Base-by-base conservation (phyloP, 2,888 invertebrate species). In the Neoascia interrupta region DNA sequence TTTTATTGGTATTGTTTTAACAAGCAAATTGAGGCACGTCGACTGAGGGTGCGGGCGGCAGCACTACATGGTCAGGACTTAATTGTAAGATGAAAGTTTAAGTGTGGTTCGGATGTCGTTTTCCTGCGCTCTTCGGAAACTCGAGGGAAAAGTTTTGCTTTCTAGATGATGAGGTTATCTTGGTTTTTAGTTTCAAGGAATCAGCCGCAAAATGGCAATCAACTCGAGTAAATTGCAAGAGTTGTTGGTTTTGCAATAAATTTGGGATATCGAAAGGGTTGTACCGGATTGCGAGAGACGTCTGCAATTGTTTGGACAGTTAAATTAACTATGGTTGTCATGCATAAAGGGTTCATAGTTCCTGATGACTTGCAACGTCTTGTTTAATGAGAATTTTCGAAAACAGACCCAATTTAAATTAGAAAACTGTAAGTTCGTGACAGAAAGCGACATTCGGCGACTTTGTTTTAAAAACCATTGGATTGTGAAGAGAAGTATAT, bases 1-100 rank as follows among this genome's bases (percentile, higher is more conserved):
- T 56, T 79, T 66, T 72, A 66, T 79, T 72, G 54, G 66, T 79
- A 72, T 72, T 79, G 72, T 79, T 79, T 60, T 79, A 79, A 79
- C 76, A 54, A 66, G 76, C 66, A 79, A 79, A 64, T 76, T 70
- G 58, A 60, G 36, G 34, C 45, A 60, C 16, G 53, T 54, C n/a
- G 31, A 31, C n/a, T 31, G 31, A 31, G 31, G 31, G 31, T 6
- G 31, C n/a, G n/a, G n/a, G n/a, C n/a, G n/a, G n/a, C n/a, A n/a
- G n/a, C n/a, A n/a, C n/a, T n/a, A n/a, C n/a, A n/a, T 37, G 66
- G 66, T 56, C 47, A 56, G 45, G 41, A 68, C 68, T 75, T 75
- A 68, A 69, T 75, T 75, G 74, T 54, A 69, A 69, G 68, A 68
- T 61, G 74, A 64, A 64, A 72, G 49, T 72, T 72, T 72, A 26